phyloP scores from a whole-genome alignment of 2,113 vertebrate genomes.

The Salminus brasiliensis region DNA sequence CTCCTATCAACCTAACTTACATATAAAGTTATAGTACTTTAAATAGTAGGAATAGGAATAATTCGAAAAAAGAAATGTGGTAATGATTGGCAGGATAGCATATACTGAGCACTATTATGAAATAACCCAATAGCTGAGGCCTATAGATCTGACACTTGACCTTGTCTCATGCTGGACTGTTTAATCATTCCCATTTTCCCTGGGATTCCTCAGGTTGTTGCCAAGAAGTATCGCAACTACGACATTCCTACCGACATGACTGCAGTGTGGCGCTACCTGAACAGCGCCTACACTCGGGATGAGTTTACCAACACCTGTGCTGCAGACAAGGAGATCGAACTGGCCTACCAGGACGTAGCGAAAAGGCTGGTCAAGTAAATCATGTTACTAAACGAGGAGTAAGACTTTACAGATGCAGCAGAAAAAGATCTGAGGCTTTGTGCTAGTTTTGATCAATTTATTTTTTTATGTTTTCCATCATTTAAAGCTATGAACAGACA shows the following conservation, averaged over 20 bases:
- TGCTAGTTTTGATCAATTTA: neutral
- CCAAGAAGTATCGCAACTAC: conserved; percentile 94
- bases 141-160: too few species aligned
- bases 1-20: too few species aligned
- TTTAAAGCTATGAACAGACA: conserved; percentile 19
- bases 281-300: conserved; percentile 85
- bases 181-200: neutral
- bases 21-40: too few species aligned
- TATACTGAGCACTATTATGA: too few species aligned
- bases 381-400: neutral
- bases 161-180: too few species aligned
- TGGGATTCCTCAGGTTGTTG: conserved; percentile 81
- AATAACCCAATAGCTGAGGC: too few species aligned
- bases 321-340: conserved; percentile 88
- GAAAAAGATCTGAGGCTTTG: neutral
- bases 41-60: too few species aligned
- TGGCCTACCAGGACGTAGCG: conserved; percentile 91
- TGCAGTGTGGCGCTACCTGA: conserved; percentile 91
- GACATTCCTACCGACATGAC: conserved; percentile 88
- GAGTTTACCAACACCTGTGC: conserved; percentile 98
- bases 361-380: conserved; percentile 84
- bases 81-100: too few species aligned
- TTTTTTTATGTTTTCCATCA: neutral
- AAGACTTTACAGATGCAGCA: conserved; percentile 1
- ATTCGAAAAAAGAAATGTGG: too few species aligned